These are phyloP conservation scores for Grantiella picta DNA, from an alignment of 2,113 vertebrate genomes.

Conservation along the genomic window DNA sequence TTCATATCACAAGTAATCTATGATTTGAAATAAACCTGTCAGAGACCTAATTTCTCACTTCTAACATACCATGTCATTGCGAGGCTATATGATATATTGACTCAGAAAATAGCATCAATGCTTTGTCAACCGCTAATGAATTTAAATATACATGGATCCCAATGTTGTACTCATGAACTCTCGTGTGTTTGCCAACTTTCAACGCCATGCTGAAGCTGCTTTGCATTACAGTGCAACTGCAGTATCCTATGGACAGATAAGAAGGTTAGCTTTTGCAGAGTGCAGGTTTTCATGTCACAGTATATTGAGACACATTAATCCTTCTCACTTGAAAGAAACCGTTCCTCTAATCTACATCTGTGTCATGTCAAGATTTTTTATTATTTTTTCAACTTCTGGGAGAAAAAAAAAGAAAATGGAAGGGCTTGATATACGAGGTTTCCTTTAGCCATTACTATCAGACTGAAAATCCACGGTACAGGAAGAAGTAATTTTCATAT, in stretches of 20 bases:
- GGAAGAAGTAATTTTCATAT: background rate
- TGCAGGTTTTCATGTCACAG: background rate
- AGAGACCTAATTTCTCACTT: slow-evolving; percentile 57
- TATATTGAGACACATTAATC: background rate
- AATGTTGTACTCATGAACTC: background rate
- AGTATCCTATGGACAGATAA: background rate
- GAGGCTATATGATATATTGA: slow-evolving; percentile 32
- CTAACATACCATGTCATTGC: background rate
- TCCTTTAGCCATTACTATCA: background rate
- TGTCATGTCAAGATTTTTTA: background rate
- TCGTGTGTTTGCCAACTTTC: background rate
- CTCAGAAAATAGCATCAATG: slow-evolving; percentile 35
- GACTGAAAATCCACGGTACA: background rate
- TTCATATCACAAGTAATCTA: slow-evolving; percentile 60
- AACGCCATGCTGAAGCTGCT: background rate
- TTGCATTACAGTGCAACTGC: background rate
- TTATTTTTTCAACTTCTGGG: background rate
- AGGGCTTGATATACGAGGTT: background rate
- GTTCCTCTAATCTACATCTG: background rate
- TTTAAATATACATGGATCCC: background rate
- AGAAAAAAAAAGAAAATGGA: background rate
- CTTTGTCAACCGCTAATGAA: slow-evolving; percentile 2
- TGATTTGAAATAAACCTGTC: slow-evolving; percentile 22
- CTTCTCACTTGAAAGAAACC: background rate
- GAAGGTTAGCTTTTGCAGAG: background rate